These are phyloP conservation scores for Drosophila mercatorum DNA, from an alignment of 2,888 invertebrate genomes.

Conservation along the genomic window DNA sequence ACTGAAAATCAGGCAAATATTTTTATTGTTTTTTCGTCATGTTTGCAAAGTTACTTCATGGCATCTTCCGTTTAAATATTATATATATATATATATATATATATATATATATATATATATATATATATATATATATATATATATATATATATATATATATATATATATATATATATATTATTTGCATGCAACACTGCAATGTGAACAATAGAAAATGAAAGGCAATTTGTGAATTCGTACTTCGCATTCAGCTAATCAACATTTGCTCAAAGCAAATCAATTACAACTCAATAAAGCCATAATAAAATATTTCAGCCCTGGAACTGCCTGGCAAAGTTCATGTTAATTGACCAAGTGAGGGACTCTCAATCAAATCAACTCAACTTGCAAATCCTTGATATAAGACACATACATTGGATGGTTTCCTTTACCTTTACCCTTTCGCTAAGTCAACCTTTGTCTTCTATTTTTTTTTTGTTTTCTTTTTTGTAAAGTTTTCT, in stretches of 20 bases:
- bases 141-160: not conserved
- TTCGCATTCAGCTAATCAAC: constrained; percentile 20
- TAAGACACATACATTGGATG: constrained; percentile 22
- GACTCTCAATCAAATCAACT: constrained; percentile 13
- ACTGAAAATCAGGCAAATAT: not conserved
- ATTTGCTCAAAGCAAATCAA: constrained; percentile 37
- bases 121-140: not conserved
- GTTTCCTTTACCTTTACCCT: constrained; percentile 9
- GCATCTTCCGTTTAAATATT: constrained; percentile 3
- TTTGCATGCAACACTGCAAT: constrained; percentile 32
- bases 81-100: not conserved
- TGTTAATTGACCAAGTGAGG: constrained; percentile 1
- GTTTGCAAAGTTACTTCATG: constrained; percentile 17
- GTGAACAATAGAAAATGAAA: constrained; percentile 64
- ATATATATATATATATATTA: not conserved
- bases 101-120: not conserved
- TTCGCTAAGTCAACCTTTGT: not conserved
- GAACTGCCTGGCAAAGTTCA: constrained; percentile 2
- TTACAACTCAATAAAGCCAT: constrained; percentile 59
- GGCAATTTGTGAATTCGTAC: constrained; percentile 67
- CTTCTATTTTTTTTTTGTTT: not conserved
- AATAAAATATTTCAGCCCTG: constrained; percentile 17
- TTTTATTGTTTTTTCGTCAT: not conserved
- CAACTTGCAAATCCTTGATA: constrained; percentile 36
- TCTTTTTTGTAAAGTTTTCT: not conserved